Conservation (phyloP, 1,140 invertebrate species). For the Drosophila bifasciata region DNA sequence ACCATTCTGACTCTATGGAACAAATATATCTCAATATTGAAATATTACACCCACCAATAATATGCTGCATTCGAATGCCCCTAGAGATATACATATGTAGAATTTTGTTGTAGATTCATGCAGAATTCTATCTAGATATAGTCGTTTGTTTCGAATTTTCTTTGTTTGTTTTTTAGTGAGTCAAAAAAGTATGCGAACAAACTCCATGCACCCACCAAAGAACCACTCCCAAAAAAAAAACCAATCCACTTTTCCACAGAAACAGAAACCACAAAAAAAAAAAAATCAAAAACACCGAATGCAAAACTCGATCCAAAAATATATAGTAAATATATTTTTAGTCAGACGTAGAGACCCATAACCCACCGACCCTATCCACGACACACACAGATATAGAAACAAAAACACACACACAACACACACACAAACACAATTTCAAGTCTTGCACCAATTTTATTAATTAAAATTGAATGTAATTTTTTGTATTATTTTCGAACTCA, state of each 20-base stretch:
- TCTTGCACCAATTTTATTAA: conserved; percentile 34
- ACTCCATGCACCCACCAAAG: conserved; percentile 64
- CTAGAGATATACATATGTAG: conserved; percentile 61
- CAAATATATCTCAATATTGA: conserved; percentile 47
- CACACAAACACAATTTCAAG: conserved; percentile 32
- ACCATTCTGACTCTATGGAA: conserved; percentile 37
- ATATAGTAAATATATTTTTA: conserved; percentile 41
- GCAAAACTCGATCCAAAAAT: conserved; percentile 37
- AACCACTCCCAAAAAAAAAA: conserved; percentile 11
- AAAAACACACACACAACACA: conserved; percentile 37
- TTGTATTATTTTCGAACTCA: conserved; percentile 23
- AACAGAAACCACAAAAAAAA: conserved; percentile 23
- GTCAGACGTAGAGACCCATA: conserved; percentile 10
- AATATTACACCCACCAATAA: conserved; percentile 77
- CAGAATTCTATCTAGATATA: conserved; percentile 59
- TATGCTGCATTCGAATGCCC: conserved; percentile 74
- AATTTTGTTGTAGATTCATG: conserved; percentile 69
- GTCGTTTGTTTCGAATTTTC: conserved; percentile 83
- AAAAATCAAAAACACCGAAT: conserved; percentile 52
- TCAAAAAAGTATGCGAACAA: conserved; percentile 83
- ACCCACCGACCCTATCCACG: not conserved
- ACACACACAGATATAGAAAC: conserved; percentile 47
- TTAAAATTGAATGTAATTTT: conserved; percentile 47
- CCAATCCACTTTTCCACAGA: conserved; percentile 1
- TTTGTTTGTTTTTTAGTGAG: conserved; percentile 84